phyloP scores from a whole-genome alignment of 1,140 invertebrate species.

The Ganaspis sp. region DNA sequence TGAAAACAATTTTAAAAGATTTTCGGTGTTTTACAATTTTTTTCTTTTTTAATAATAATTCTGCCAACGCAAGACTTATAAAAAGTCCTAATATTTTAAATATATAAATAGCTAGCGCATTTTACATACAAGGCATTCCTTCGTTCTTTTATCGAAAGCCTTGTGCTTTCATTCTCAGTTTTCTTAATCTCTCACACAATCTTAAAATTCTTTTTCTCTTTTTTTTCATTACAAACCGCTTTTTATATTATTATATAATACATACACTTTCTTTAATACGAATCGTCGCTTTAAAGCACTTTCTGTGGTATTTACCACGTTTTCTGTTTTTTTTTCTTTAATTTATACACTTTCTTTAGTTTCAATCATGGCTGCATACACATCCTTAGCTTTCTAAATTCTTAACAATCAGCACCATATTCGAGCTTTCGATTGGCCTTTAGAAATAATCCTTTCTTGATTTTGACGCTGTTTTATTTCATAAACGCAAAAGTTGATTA shows the following conservation, averaged over 20 bases:
- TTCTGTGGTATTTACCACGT: not conserved
- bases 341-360: constrained; percentile 15
- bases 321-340: constrained; percentile 17
- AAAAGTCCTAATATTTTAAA: constrained; percentile 65
- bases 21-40: not conserved
- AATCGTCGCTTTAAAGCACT: constrained; percentile 32
- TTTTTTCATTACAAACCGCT: constrained; percentile 31
- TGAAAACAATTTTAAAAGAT: constrained; percentile 45
- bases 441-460: constrained; percentile 25
- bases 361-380: constrained; percentile 6
- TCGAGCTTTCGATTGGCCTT: constrained; percentile 24
- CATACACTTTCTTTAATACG: constrained; percentile 37
- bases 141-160: constrained; percentile 57
- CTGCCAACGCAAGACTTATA: constrained; percentile 46
- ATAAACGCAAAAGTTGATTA: not conserved
- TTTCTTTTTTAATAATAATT: constrained; percentile 7
- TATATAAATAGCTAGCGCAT: constrained; percentile 73
- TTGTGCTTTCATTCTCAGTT: constrained; percentile 39
- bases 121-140: constrained; percentile 68
- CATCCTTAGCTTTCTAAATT: constrained; percentile 23
- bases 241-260: constrained; percentile 45
- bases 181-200: constrained; percentile 28
- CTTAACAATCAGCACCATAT: constrained; percentile 41
- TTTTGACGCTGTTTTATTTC: not conserved
- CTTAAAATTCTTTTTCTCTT: constrained; percentile 12